Evolutionary conservation across 2,797 vertebrate species (phyloP), one percentile per base, ranked within the genome.

Genomic region (Morelia viridis): DNA sequence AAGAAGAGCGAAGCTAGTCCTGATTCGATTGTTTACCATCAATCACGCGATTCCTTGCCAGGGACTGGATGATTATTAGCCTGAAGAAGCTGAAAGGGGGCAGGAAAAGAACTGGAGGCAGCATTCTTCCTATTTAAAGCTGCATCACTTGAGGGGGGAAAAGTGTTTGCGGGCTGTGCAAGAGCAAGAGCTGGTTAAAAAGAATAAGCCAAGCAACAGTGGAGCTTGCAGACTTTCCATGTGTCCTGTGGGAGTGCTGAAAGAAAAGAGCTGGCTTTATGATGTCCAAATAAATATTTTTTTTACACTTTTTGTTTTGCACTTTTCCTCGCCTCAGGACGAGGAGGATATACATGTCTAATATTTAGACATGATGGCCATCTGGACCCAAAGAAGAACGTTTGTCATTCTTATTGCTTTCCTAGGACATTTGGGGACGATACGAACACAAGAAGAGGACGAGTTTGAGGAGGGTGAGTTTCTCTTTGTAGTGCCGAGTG

Each of bases 111-210:
- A 98, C 98, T 98, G 98, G 98, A 98, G 98, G 98, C 98, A 98
- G 98, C 98, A 98, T 99, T 99, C 98, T 98, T 99, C 98, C 98
- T 98, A 98, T 98, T 99, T 98, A 98, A 99, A 99, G 98, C 98
- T 98, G 98, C 98, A 98, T 98, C 98, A 98, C 98, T 98, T 97
- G 97, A 41, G 13, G 22, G 41, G 4, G 7, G 28, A 46, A 71
- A 98, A 97, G 96, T 94, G 97, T 97, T 98, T 96, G 96, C 97
- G 97, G 98, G 98, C 97, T 97, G 98, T 97, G 97, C 97, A 97
- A 98, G 98, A 98, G 98, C 98, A 97, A 98, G 98, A 98, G 98
- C 98, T 98, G 98, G 98, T 98, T 97, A 97, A 97, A 94, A 35
- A 53, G 86, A 35, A 61, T n/a, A 50, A 84, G 22, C 50, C 26